phyloP scores from a whole-genome alignment of 2,888 invertebrate genomes.

The Sinhomidia bicolor region DNA sequence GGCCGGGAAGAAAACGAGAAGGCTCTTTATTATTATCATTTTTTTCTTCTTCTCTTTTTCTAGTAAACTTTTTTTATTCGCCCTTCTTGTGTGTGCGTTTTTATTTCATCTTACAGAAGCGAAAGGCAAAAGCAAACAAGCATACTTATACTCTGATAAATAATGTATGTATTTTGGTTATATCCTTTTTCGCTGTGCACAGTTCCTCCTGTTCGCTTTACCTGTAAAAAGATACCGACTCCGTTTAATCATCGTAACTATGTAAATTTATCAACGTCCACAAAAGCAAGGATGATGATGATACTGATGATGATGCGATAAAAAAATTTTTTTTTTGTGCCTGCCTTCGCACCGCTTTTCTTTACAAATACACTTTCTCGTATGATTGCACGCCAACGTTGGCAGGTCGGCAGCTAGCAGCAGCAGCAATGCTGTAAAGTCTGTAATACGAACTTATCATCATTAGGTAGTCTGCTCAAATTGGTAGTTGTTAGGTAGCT shows the following conservation, averaged over 20 bases:
- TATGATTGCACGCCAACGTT: too few relatives aligned
- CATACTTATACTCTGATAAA: not conserved
- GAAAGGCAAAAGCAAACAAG: conserved; percentile 20
- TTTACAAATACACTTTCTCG: too few relatives aligned
- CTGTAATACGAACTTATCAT: too few relatives aligned
- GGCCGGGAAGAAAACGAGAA: not conserved
- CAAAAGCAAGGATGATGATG: not conserved
- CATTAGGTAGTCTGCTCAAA: too few relatives aligned
- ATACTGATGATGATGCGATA: conserved; percentile 16
- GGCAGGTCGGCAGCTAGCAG: too few relatives aligned
- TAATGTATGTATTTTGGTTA: not conserved
- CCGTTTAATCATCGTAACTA: conserved; percentile 58
- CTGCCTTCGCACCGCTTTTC: not conserved
- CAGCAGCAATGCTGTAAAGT: too few relatives aligned
- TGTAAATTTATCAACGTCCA: conserved; percentile 64
- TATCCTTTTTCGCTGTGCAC: not conserved
- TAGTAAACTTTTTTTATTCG: not conserved
- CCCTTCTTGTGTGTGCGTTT: too few relatives aligned
- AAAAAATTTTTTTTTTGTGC: not conserved
- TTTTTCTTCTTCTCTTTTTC: not conserved
- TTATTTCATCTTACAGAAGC: not conserved
- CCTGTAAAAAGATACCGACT: conserved; percentile 28
- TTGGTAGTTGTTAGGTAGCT: too few relatives aligned
- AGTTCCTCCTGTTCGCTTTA: not conserved
- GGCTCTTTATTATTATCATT: not conserved